phyloP scores from a whole-genome alignment of 2,113 vertebrate species.

The Tragulus kanchil region DNA sequence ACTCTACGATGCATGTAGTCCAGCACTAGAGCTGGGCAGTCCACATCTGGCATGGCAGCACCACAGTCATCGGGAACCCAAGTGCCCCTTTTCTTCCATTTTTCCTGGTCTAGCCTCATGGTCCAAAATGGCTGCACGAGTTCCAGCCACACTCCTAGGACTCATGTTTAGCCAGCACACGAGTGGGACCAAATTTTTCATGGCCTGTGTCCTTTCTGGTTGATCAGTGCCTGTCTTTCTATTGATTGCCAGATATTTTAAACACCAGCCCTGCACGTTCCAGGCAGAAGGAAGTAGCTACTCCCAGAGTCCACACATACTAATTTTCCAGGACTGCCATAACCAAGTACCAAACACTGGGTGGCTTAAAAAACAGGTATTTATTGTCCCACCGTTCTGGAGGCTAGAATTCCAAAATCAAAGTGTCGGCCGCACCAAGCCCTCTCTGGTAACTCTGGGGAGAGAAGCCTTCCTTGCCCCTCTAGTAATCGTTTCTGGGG shows the following conservation, averaged over 20 bases:
- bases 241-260: not conserved
- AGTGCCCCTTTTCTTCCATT: not conserved
- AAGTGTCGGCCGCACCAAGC: not conserved
- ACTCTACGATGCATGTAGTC: not conserved
- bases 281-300: not conserved
- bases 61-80: not conserved
- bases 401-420: not conserved
- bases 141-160: not conserved
- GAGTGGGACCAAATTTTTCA: not conserved
- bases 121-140: not conserved
- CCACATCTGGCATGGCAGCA: not conserved
- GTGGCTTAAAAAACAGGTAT: not conserved
- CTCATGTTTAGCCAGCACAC: not conserved
- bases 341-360: not conserved
- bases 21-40: not conserved
- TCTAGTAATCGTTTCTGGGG: not conserved
- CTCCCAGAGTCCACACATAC: not conserved
- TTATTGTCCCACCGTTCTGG: not conserved
- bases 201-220: not conserved
- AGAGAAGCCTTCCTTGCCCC: not conserved
- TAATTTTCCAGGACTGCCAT: not conserved
- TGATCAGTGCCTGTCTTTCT: not conserved
- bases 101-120: not conserved
- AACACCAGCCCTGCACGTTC: not conserved
- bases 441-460: not conserved